Evolutionary conservation across 2,888 invertebrate genomes (phyloP).

Genomic region (Hydroisotoma schaefferi): DNA sequence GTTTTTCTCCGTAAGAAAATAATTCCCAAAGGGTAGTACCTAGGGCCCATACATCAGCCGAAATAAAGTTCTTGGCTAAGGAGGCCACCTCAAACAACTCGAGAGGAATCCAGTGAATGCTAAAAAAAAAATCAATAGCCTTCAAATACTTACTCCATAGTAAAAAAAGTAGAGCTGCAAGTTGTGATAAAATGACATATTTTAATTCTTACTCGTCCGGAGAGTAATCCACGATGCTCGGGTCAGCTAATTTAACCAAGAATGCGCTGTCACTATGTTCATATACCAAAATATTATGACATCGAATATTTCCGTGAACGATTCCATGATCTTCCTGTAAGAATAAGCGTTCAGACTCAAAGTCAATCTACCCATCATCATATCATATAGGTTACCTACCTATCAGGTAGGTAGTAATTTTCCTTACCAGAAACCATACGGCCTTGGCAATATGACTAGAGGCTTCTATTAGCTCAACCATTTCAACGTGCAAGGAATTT

Average conservation of each 20-base stretch:
- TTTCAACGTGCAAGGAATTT: constrained; percentile 49
- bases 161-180: not conserved
- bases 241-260: constrained; percentile 76
- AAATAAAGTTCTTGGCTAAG: constrained; percentile 63
- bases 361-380: too few species aligned
- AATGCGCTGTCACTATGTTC: constrained; percentile 66
- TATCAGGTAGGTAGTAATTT: too few species aligned
- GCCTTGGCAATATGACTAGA: constrained; percentile 77
- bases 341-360: constrained; percentile 4
- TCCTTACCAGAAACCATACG: constrained; percentile 73
- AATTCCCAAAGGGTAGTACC: constrained; percentile 91
- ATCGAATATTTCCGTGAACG: constrained; percentile 80
- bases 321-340: constrained; percentile 69
- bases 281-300: constrained; percentile 75
- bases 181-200: not conserved
- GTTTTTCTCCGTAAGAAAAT: constrained; percentile 69
- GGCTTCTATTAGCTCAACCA: constrained; percentile 74
- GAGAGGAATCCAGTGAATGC: constrained; percentile 85
- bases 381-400: too few species aligned
- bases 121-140: constrained; percentile 52
- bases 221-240: constrained; percentile 66
- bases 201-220: constrained; percentile 62
- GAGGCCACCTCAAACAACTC: constrained; percentile 71
- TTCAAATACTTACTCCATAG: constrained; percentile 4
- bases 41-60: constrained; percentile 86